Evolutionary conservation across 2,888 invertebrate species (phyloP).

Genomic region (Myopa tessellatipennis): DNA sequence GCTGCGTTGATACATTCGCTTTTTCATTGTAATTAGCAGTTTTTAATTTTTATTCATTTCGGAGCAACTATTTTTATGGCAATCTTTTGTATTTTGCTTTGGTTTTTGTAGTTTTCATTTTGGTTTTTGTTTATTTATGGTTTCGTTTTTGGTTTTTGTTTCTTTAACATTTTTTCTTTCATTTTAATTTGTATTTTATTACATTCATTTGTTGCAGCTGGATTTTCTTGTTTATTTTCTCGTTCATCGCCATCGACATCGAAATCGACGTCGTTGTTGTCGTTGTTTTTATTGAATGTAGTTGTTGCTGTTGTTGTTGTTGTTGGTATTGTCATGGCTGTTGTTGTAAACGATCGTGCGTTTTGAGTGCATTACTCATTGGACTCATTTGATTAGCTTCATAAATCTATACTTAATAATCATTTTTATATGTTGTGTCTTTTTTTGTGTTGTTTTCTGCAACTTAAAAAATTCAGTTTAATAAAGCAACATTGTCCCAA

Average conservation of each 20-base stretch:
- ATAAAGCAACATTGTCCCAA: neutral
- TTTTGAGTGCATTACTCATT: conserved; percentile 35
- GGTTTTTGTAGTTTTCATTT: neutral
- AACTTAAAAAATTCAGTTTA: neutral
- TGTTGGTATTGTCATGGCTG: conserved; percentile 1
- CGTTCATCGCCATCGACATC: neutral
- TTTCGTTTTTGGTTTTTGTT: neutral
- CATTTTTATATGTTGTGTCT: conserved; percentile 15
- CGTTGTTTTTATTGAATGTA: conserved; percentile 28
- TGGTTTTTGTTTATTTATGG: neutral
- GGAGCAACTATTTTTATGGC: conserved; percentile 10
- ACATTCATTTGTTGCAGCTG: conserved; percentile 39
- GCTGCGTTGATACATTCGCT: neutral
- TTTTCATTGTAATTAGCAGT: conserved; percentile 32
- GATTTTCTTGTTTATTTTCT: conserved; percentile 45
- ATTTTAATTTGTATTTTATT: conserved; percentile 27
- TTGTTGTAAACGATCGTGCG: conserved; percentile 19
- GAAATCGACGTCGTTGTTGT: conserved; percentile 5
- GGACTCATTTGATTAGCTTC: conserved; percentile 29
- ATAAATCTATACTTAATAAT: conserved; percentile 30
- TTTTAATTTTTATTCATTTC: conserved; percentile 34
- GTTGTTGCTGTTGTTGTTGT: neutral
- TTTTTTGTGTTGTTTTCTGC: neutral
- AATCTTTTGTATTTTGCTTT: neutral
- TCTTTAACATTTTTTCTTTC: neutral